These are phyloP conservation scores for Clarias magur DNA, from an alignment of 2,113 vertebrate species.

Conservation along the genomic window DNA sequence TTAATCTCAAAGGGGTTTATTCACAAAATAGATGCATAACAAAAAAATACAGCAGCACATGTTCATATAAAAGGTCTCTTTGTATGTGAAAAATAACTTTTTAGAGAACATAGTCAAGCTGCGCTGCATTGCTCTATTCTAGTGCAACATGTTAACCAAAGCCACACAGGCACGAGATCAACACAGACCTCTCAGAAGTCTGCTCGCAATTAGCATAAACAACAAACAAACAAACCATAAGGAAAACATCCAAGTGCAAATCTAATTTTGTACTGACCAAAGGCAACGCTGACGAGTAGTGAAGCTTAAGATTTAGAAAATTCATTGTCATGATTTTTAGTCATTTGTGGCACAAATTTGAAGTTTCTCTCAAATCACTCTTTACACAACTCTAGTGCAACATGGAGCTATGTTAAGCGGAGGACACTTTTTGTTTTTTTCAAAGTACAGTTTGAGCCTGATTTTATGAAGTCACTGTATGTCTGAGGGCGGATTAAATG, in stretches of 20 bases:
- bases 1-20: conserved; percentile 56
- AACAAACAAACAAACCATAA: conserved; percentile 19
- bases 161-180: conserved; percentile 51
- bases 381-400: conserved; percentile 37
- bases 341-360: conserved; percentile 25
- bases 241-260: conserved; percentile 52
- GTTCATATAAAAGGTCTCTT: conserved; percentile 57
- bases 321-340: conserved; percentile 21
- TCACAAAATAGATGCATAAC: conserved; percentile 58
- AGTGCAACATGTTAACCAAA: conserved; percentile 57
- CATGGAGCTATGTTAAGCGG: conserved; percentile 7
- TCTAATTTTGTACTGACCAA: conserved; percentile 48
- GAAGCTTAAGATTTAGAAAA: conserved; percentile 32
- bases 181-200: conserved; percentile 46
- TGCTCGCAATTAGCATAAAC: conserved; percentile 44
- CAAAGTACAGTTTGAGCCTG: background rate
- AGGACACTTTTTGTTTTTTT: conserved; percentile 1
- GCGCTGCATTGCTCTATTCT: conserved; percentile 52
- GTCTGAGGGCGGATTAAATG: background rate
- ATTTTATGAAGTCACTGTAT: background rate
- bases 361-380: conserved; percentile 7
- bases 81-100: conserved; percentile 57
- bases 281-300: conserved; percentile 52
- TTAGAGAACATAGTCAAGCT: conserved; percentile 49
- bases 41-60: conserved; percentile 60